Evolutionary conservation across 2,888 invertebrate species (phyloP).

Genomic region (Carpatolechia fugitivella): DNA sequence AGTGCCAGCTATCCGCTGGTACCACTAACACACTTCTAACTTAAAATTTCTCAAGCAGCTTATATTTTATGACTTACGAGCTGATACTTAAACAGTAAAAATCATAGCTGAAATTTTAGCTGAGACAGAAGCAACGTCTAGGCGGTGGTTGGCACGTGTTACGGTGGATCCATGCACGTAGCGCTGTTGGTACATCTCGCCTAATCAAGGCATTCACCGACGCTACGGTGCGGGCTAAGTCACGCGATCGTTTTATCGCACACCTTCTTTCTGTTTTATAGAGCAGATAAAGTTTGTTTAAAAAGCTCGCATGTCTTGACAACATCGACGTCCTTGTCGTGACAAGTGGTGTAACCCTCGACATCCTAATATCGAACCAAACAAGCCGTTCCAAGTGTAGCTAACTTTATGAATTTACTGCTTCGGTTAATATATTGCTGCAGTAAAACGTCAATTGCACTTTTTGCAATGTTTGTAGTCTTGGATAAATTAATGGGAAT

Average conservation of each 20-base stretch:
- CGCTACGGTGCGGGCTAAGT: conserved; percentile 58
- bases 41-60: conserved; percentile 35
- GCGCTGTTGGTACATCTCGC: conserved; percentile 39
- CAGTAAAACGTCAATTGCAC: conserved; percentile 17
- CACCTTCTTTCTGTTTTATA: conserved; percentile 74
- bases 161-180: conserved; percentile 23
- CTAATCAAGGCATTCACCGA: conserved; percentile 69
- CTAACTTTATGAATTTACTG: conserved; percentile 22
- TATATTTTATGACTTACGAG: conserved; percentile 15
- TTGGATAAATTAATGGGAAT: conserved; percentile 6
- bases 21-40: conserved; percentile 48
- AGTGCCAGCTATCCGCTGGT: conserved; percentile 72
- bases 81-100: conserved; percentile 13
- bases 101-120: background rate
- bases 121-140: background rate
- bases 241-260: conserved; percentile 77
- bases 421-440: conserved; percentile 15
- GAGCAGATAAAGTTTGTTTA: conserved; percentile 70
- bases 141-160: conserved; percentile 16
- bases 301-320: conserved; percentile 73
- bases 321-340: conserved; percentile 67
- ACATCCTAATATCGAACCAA: conserved; percentile 51
- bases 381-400: conserved; percentile 30
- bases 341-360: conserved; percentile 66
- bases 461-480: conserved; percentile 6